Conservation (phyloP, 2,113 vertebrate genomes). For the Poeciliopsis prolifica region DNA sequence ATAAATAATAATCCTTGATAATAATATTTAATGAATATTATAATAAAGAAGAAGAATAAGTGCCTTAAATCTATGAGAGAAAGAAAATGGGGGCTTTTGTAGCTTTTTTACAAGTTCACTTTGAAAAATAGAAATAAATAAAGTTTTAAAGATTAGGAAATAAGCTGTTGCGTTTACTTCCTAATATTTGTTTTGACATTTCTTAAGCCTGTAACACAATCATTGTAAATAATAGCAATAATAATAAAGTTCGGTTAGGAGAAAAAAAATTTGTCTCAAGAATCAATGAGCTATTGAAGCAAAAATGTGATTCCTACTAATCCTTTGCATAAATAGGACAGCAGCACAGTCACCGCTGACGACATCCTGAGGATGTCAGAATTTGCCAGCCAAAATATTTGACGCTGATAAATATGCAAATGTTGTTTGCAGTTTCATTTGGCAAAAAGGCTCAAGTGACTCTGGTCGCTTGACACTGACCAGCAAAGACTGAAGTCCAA, state of each 20-base stretch:
- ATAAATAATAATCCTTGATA: too few species aligned
- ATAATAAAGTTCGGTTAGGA: background rate
- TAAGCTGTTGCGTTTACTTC: too few species aligned
- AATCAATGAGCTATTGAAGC: background rate
- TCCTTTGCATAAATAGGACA: slow-evolving; percentile 17
- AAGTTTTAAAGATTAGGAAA: too few species aligned
- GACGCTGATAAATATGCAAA: slow-evolving; percentile 21
- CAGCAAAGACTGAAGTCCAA: background rate
- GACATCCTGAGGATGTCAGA: background rate
- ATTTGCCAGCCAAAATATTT: slow-evolving; percentile 59
- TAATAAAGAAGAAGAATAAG: too few species aligned
- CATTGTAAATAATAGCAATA: background rate
- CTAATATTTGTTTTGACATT: background rate
- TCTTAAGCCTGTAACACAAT: background rate
- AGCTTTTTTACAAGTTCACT: too few species aligned
- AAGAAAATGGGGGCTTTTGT: too few species aligned
- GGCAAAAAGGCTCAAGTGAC: background rate
- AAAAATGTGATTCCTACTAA: background rate
- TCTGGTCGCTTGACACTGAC: background rate
- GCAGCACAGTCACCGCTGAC: background rate
- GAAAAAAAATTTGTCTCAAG: background rate
- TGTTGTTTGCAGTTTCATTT: background rate
- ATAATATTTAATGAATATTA: too few species aligned
- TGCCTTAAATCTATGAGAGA: too few species aligned
- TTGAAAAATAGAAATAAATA: too few species aligned